These are phyloP conservation scores for Scolopax mira DNA, from an alignment of 2,113 vertebrate genomes.

Conservation along the genomic window DNA sequence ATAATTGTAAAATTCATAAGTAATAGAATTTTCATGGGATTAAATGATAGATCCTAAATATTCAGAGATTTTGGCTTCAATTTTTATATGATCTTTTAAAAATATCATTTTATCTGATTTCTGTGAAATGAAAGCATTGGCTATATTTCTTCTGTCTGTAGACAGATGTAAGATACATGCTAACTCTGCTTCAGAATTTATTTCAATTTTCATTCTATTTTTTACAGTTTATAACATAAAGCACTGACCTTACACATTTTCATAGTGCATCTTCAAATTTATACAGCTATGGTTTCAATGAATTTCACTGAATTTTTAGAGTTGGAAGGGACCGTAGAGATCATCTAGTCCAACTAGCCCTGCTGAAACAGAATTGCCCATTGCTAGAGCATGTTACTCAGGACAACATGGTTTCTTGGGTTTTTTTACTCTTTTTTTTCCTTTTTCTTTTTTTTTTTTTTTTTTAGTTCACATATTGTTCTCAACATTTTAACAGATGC, in stretches of 20 bases:
- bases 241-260: background rate
- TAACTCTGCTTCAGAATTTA: background rate
- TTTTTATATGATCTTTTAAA: background rate
- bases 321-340: no score
- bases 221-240: constrained; percentile 11
- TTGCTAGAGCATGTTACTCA: no score
- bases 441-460: background rate
- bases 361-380: no score
- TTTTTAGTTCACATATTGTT: background rate
- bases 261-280: background rate
- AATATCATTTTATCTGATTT: background rate
- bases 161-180: constrained; percentile 1
- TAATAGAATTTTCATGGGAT: background rate
- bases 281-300: background rate
- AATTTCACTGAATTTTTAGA: no score
- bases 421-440: background rate
- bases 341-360: no score
- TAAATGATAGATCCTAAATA: background rate
- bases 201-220: background rate
- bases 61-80: background rate
- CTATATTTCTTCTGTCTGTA: background rate
- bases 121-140: background rate
- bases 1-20: background rate
- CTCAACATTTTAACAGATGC: background rate
- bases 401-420: background rate